Evolutionary conservation across 2,113 vertebrate genomes (phyloP).

Genomic region (Cebidichthys violaceus): DNA sequence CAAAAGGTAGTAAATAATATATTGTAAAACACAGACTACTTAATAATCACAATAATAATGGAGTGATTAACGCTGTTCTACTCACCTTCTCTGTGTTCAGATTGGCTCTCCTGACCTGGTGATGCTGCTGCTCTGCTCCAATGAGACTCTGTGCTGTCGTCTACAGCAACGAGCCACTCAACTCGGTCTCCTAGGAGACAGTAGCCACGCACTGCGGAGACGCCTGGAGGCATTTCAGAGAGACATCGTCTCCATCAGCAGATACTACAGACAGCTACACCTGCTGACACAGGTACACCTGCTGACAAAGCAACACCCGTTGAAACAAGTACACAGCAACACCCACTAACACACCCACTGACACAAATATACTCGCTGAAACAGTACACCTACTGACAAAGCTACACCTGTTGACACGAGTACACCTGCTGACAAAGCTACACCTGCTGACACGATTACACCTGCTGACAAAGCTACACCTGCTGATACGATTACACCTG

Average conservation of each 20-base stretch:
- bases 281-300: slow-evolving; percentile 28
- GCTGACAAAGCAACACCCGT: background rate
- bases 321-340: background rate
- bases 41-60: too few relatives aligned
- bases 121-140: slow-evolving; percentile 49
- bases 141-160: slow-evolving; percentile 23
- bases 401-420: too few relatives aligned
- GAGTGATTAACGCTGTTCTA: too few relatives aligned
- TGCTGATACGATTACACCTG: too few relatives aligned
- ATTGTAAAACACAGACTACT: background rate
- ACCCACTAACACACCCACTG: background rate
- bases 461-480: too few relatives aligned
- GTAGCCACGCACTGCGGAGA: slow-evolving; percentile 15
- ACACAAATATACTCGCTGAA: background rate
- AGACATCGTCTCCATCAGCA: slow-evolving; percentile 26
- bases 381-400: background rate
- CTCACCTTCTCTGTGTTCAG: background rate
- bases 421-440: background rate
- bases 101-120: slow-evolving; percentile 43
- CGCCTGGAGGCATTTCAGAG: slow-evolving; percentile 30
- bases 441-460: background rate
- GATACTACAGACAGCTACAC: slow-evolving; percentile 42
- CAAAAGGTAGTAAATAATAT: too few relatives aligned
- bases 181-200: slow-evolving; percentile 38
- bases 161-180: slow-evolving; percentile 21